Evolutionary conservation across 2,797 vertebrate genomes (phyloP).

Genomic region (Artibeus jamaicensis): DNA sequence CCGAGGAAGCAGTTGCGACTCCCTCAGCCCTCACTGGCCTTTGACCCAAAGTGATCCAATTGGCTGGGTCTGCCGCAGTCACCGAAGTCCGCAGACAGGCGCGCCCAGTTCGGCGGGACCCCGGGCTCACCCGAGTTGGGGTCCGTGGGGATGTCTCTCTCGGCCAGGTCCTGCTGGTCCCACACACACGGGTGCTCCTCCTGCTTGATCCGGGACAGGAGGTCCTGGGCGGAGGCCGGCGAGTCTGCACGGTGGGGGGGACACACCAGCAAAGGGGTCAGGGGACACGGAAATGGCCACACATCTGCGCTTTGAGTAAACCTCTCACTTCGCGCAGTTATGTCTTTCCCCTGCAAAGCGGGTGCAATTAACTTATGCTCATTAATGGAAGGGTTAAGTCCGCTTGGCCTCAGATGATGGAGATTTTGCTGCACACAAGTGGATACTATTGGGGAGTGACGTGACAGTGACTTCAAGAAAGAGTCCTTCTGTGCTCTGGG

Average conservation of each 20-base stretch:
- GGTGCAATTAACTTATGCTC: neutral
- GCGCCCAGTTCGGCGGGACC: neutral
- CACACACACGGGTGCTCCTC: constrained; percentile 81
- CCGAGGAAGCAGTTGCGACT: neutral
- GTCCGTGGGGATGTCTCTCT: constrained; percentile 80
- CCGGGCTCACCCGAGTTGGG: constrained; percentile 78
- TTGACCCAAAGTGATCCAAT: neutral
- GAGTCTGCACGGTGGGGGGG: constrained; percentile 71
- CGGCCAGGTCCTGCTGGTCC: constrained; percentile 80
- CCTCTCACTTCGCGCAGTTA: neutral
- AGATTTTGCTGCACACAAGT: neutral
- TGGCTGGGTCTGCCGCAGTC: rapidly evolving
- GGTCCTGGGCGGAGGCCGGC: constrained; percentile 80
- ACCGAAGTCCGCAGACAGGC: neutral
- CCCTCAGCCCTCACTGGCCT: neutral
- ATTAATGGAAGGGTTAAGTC: neutral
- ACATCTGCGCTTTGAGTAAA: neutral
- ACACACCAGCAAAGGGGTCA: neutral
- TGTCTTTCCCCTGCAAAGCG: neutral
- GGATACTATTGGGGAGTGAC: neutral
- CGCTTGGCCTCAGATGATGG: neutral
- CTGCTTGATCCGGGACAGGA: constrained; percentile 80
- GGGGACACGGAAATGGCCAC: rapidly evolving
- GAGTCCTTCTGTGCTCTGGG: neutral
- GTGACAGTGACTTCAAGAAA: neutral